Conservation (phyloP, 1,140 invertebrate genomes). For the Drosophila punjabiensis region DNA sequence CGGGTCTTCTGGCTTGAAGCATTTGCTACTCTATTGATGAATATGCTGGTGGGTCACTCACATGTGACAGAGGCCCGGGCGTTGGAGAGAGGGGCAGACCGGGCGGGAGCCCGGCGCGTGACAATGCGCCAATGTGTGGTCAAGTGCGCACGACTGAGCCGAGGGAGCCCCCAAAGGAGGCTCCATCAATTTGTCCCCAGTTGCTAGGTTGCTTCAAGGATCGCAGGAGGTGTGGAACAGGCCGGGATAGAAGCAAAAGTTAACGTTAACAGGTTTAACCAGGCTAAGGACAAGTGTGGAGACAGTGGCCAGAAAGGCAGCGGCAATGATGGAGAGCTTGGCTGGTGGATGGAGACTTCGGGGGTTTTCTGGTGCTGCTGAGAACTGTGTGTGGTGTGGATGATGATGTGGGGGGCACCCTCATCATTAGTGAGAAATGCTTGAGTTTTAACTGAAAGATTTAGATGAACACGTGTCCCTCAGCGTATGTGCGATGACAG, state of each 20-base stretch:
- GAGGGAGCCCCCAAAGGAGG: conserved; percentile 47
- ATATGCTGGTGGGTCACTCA: conserved; percentile 69
- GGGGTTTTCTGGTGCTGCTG: not conserved
- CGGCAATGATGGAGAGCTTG: not conserved
- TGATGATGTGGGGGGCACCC: conserved; percentile 38
- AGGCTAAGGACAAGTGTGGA: conserved; percentile 73
- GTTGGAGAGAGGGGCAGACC: not conserved
- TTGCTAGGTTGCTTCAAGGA: conserved; percentile 15
- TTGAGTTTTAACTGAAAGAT: conserved; percentile 68
- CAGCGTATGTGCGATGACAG: conserved; percentile 11
- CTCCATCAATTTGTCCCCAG: conserved; percentile 61
- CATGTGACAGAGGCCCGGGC: conserved; percentile 1
- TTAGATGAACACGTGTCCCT: conserved; percentile 52
- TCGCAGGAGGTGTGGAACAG: conserved; percentile 46
- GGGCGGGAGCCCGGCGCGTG: conserved; percentile 53
- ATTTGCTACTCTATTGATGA: conserved; percentile 76
- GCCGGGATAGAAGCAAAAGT: conserved; percentile 62
- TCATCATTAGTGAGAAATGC: conserved; percentile 76
- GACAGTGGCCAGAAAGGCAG: conserved; percentile 48
- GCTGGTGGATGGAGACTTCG: not conserved
- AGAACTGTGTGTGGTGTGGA: conserved; percentile 35
- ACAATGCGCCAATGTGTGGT: conserved; percentile 82
- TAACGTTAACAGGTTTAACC: conserved; percentile 82
- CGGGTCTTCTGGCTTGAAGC: conserved; percentile 23
- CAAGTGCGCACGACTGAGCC: conserved; percentile 79